Evolutionary conservation across 35 echinoderm and acorn worm genomes (phyloP).

Genomic region (Patiria miniata): DNA sequence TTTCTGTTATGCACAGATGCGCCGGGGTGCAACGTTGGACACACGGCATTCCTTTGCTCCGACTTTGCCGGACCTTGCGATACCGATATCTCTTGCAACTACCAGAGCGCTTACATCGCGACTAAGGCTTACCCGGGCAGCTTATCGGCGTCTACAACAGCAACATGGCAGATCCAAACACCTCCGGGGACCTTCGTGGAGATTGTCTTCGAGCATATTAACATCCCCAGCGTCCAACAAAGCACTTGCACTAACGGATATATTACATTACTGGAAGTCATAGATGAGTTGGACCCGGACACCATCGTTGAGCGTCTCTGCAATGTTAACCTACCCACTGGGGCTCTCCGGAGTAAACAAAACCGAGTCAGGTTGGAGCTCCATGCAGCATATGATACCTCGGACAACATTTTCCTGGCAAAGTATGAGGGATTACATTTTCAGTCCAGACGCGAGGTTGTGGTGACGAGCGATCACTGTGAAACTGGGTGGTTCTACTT

Average conservation of each 20-base stretch:
- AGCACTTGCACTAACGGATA: background rate
- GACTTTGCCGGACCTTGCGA: background rate
- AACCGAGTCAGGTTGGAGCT: background rate
- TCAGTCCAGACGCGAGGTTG: background rate
- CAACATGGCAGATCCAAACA: constrained; percentile 52
- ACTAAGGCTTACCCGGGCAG: background rate
- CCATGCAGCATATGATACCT: background rate
- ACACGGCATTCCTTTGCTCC: background rate
- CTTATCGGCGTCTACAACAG: background rate
- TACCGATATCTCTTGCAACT: too few species aligned
- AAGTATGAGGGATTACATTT: background rate
- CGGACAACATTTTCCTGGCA: background rate
- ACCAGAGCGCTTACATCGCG: background rate
- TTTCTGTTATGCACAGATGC: background rate
- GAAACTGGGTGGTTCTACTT: constrained; percentile 16
- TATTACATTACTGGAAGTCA: background rate
- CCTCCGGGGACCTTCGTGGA: constrained; percentile 49
- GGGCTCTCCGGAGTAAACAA: background rate
- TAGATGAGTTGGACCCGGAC: background rate
- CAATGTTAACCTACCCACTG: background rate
- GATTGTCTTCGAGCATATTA: constrained; percentile 39
- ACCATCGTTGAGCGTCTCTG: background rate
- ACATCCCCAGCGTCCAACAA: background rate
- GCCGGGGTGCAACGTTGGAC: background rate
- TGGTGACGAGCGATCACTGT: background rate